Evolutionary conservation across 2,113 vertebrate species (phyloP).

Genomic region (Hymenochirus boettgeri): DNA sequence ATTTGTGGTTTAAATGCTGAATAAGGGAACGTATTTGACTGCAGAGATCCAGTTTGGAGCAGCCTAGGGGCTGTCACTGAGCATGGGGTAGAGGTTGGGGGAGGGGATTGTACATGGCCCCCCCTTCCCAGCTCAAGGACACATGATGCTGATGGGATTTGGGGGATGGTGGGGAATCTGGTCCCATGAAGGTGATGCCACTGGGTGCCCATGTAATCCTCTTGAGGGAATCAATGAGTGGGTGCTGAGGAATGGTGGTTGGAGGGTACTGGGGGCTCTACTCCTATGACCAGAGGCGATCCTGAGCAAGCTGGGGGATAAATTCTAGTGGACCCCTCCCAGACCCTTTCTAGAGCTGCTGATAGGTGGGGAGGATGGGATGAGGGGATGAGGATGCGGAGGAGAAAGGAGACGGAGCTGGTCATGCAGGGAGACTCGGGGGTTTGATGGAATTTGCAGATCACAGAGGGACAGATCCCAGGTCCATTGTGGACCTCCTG

Average conservation of each 20-base stretch:
- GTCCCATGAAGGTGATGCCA: conserved; percentile 94
- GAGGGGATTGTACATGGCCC: conserved; percentile 48
- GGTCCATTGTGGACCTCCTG: background rate
- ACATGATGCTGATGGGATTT: conserved; percentile 96
- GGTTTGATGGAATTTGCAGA: background rate
- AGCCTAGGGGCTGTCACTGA: background rate
- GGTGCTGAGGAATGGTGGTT: conserved; percentile 70
- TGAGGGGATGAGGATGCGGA: conserved; percentile 49
- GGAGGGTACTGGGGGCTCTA: conserved; percentile 77
- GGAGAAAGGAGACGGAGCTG: conserved; percentile 44
- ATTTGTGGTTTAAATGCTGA: too few species aligned
- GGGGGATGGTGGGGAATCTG: conserved; percentile 82
- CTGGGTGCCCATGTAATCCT: conserved; percentile 96
- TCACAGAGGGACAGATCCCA: background rate
- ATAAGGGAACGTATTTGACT: too few species aligned
- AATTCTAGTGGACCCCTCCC: conserved; percentile 68
- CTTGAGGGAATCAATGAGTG: conserved; percentile 88
- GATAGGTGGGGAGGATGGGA: conserved; percentile 60
- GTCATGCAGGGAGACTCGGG: background rate
- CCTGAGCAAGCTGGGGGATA: conserved; percentile 73
- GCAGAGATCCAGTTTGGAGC: background rate
- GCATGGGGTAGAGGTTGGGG: background rate
- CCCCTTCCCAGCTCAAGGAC: conserved; percentile 91
- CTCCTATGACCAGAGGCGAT: conserved; percentile 79
- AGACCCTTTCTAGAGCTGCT: conserved; percentile 61